A percentile compares a stretch with the other conserved stretches of the same genome.
Conservation (phyloP, 2,113 vertebrate genomes). For the Terrapene triunguis region DNA sequence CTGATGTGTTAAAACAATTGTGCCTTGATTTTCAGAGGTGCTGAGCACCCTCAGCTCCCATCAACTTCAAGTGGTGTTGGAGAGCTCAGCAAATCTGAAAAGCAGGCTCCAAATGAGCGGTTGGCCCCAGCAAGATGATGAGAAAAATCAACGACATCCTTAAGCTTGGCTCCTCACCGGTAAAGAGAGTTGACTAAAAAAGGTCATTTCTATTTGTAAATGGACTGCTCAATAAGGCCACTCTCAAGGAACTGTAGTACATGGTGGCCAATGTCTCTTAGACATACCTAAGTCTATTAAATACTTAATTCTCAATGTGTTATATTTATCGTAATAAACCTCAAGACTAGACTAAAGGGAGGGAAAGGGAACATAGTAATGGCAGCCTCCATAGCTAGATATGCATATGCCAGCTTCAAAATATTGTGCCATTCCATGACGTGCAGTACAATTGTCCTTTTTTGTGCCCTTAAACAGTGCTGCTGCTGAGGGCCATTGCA, state of each 20-base stretch:
- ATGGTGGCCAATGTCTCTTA: too few relatives aligned
- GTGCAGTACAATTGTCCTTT: not conserved
- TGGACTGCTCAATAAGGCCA: not conserved
- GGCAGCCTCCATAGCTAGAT: not conserved
- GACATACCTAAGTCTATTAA: not conserved
- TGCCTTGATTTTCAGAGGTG: not conserved
- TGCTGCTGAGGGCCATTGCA: not conserved
- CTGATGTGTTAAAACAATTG: not conserved
- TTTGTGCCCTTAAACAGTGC: accelerated
- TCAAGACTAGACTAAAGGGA: not conserved
- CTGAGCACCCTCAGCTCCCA: not conserved
- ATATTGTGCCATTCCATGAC: not conserved
- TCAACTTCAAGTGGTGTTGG: not conserved
- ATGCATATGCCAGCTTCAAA: not conserved
- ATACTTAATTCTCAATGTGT: not conserved
- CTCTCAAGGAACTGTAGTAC: not conserved
- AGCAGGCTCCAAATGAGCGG: not conserved
- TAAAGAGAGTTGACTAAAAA: not conserved
- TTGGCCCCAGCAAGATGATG: not conserved
- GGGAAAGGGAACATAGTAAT: not conserved
- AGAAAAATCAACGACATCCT: not conserved
- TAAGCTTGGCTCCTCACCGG: not conserved
- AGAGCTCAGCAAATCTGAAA: not conserved
- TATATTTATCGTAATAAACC: not conserved
- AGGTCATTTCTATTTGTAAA: not conserved